These are phyloP conservation scores for Penaeus monodon DNA, from an alignment of 2,888 invertebrate genomes.

Conservation along the genomic window DNA sequence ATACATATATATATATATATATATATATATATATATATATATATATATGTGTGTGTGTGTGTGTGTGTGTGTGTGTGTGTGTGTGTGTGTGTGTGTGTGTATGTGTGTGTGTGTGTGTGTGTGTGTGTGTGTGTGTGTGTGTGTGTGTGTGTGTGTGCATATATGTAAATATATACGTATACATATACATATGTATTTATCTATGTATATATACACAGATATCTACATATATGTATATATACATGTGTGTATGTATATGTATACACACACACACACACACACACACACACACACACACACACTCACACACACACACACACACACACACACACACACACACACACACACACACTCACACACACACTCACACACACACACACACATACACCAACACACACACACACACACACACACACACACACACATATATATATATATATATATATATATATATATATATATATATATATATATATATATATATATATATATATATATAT, in stretches of 20 bases:
- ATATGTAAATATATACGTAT: not conserved
- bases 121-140: too few relatives aligned
- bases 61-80: not conserved
- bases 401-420: not conserved
- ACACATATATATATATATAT: not conserved
- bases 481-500: not conserved
- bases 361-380: too few relatives aligned
- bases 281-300: not conserved
- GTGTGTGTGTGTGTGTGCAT: too few relatives aligned
- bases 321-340: not conserved
- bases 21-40: too few relatives aligned
- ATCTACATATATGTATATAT: not conserved
- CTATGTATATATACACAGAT: not conserved
- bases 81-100: not conserved
- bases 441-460: constrained; percentile 9
- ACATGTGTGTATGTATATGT: not conserved
- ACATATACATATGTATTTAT: not conserved
- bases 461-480: constrained; percentile 14
- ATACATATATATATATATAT: too few relatives aligned
- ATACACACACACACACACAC: too few relatives aligned
- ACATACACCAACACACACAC: too few relatives aligned
- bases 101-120: not conserved
- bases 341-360: not conserved
- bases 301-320: not conserved
- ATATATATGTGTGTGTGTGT: too few relatives aligned